These are phyloP conservation scores for Holothuria leucospilota DNA, from an alignment of 53 echinoderm and acorn worm genomes.

Conservation along the genomic window DNA sequence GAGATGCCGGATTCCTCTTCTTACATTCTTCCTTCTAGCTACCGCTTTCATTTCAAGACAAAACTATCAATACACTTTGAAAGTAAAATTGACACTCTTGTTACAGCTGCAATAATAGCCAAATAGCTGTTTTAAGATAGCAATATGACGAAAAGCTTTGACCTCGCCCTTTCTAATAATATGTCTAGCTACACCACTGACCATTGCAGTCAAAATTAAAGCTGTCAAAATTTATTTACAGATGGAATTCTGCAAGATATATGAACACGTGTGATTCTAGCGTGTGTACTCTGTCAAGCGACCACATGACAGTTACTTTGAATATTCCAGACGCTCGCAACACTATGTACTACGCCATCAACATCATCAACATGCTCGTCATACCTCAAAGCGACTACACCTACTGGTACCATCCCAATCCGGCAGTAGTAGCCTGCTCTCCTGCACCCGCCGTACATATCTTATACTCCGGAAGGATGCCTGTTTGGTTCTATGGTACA, in stretches of 20 bases:
- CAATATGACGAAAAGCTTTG: too few species aligned
- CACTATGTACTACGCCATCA: conserved; percentile 72
- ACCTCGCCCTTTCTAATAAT: too few species aligned
- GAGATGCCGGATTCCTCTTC: too few species aligned
- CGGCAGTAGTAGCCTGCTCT: conserved; percentile 37
- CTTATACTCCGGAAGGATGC: conserved; percentile 57
- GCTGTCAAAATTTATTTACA: background rate
- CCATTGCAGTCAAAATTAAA: too few species aligned
- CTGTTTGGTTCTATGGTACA: conserved; percentile 82
- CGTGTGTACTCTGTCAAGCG: conserved; percentile 57
- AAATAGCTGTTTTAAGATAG: too few species aligned
- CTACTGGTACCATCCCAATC: conserved; percentile 61
- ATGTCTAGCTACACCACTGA: too few species aligned
- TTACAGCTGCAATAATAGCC: too few species aligned
- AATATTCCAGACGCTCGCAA: conserved; percentile 51
- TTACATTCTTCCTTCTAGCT: too few species aligned
- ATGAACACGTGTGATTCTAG: conserved; percentile 70
- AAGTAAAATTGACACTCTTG: too few species aligned
- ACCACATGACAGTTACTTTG: conserved; percentile 63
- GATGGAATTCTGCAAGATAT: conserved; percentile 54
- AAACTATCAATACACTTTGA: too few species aligned
- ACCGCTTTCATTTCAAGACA: too few species aligned
- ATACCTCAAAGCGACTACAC: conserved; percentile 76
- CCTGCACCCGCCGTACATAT: background rate
- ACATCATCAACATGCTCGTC: conserved; percentile 66